phyloP scores from a whole-genome alignment of 2,113 vertebrate species.

The Macquaria ambigua region DNA sequence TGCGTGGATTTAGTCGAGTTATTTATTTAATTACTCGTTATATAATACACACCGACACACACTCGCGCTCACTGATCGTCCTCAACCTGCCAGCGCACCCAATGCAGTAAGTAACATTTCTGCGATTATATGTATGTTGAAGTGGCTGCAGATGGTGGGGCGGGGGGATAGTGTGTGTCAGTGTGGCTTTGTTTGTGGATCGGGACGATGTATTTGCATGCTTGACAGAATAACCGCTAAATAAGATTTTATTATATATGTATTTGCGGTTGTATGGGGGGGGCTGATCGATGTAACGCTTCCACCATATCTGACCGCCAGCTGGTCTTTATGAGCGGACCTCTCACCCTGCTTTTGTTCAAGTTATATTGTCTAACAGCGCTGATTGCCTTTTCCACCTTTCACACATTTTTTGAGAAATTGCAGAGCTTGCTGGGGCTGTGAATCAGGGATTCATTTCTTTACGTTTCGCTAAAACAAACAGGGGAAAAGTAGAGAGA shows the following conservation, averaged over 20 bases:
- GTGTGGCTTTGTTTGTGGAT: conserved; percentile 58
- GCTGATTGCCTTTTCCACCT: background rate
- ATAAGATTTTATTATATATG: background rate
- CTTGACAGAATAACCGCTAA: background rate
- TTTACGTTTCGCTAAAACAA: background rate
- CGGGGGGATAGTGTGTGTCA: background rate
- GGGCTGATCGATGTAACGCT: background rate
- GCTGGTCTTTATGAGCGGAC: conserved; percentile 1
- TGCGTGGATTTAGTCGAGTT: conserved; percentile 68
- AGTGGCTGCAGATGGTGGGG: background rate
- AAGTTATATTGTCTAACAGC: conserved; percentile 4
- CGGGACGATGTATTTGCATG: conserved; percentile 25
- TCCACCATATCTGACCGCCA: background rate
- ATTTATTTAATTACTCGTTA: conserved; percentile 79
- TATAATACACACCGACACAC: conserved; percentile 66
- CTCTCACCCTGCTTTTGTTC: conserved; percentile 20
- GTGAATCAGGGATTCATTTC: background rate
- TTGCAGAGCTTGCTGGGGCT: background rate
- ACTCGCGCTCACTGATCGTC: conserved; percentile 25
- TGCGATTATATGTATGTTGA: conserved; percentile 7
- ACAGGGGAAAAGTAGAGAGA: too few relatives aligned
- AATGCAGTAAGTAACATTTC: conserved; percentile 73
- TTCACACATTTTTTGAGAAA: background rate
- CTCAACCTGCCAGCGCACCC: conserved; percentile 19
- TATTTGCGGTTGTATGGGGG: background rate